Evolutionary conservation across 1,140 invertebrate species (phyloP), one percentile per base, ranked within the genome.

Genomic region (Latrodectus geometricus): DNA sequence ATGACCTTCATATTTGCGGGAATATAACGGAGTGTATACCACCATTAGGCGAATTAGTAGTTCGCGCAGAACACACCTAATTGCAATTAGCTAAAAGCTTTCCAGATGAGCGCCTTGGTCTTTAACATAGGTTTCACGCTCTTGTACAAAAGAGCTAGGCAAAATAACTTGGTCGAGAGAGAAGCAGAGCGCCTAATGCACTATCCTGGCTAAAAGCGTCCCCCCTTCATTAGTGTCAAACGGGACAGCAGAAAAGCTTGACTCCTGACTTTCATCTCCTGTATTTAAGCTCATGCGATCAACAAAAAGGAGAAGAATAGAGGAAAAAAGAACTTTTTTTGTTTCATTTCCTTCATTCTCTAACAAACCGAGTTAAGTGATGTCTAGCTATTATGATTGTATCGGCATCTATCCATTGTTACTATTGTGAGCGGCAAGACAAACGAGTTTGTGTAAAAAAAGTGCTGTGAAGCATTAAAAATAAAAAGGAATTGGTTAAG

Each of bases 41-140:
- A n/a, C 82, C 82, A 84, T 84, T 84, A 76, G 65, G 56, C n/a
- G 73, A 76, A 68, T 84, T 76, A 76, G 73, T 12, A 61, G 82
- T 84, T 76, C 72, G 49, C 61, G 48, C 73, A 8, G n/a, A n/a
- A 35, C 73, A 69, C 61, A 84, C 81, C 21, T 84, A 69, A 84
- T 84, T 69, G 73, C 81, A 84, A 84, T 84, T 76, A 84, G 81
- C 72, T 84, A 84, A 84, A 84, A 84, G 82, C 82, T 84, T 84
- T 76, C 82, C 50, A 48, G 20, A 72, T 68, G 72, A 50, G 73
- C n/a, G 61, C 48, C 48, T 76, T 4, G 56, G n/a, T 76, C 35
- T 84, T 66, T 54, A 75, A 74, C 81, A 75, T 66, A 83, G 81
- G 81, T 75, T 81, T 81, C 49, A 72, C 35, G 35, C 81, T n/a